Percentiles rank a stretch among this genome's conserved stretches.
Evolutionary conservation across 2,797 vertebrate genomes (phyloP).

Genomic region (Channa striata): DNA sequence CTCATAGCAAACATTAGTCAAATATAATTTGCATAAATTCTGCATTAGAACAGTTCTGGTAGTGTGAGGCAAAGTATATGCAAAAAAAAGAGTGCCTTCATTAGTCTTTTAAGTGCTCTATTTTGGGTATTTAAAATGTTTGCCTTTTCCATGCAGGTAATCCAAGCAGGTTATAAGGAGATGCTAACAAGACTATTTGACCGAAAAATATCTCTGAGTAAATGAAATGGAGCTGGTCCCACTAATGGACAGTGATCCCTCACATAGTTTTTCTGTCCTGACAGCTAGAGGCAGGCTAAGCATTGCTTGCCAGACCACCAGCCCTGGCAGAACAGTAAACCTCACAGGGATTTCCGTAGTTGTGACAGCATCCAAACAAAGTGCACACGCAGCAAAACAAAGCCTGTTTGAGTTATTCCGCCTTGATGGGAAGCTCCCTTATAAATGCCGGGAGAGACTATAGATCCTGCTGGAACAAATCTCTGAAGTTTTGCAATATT

Average conservation of each 20-base stretch:
- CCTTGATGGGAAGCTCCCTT: constrained; percentile 59
- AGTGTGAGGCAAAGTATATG: not conserved
- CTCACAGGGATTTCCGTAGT: constrained; percentile 70
- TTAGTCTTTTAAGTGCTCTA: constrained; percentile 35
- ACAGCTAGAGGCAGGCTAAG: constrained; percentile 67
- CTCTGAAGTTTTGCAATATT: constrained; percentile 59
- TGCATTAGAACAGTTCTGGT: constrained; percentile 22
- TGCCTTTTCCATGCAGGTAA: not conserved
- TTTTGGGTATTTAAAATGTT: constrained; percentile 45
- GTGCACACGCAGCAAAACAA: constrained; percentile 69
- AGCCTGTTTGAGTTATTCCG: constrained; percentile 53
- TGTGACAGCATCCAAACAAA: constrained; percentile 76
- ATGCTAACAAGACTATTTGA: constrained; percentile 26
- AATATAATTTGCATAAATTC: constrained; percentile 56
- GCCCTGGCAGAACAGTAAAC: constrained; percentile 70
- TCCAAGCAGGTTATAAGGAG: constrained; percentile 12
- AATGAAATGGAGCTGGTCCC: constrained; percentile 56
- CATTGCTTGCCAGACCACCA: constrained; percentile 55
- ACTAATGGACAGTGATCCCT: constrained; percentile 74
- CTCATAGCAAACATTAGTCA: constrained; percentile 33
- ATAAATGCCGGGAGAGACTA: constrained; percentile 59
- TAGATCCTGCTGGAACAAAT: constrained; percentile 54
- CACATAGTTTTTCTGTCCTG: constrained; percentile 69
- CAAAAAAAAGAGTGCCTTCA: constrained; percentile 17
- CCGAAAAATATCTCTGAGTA: constrained; percentile 32